phyloP scores from a whole-genome alignment of 1,140 invertebrate genomes.

The Papilio machaon region DNA sequence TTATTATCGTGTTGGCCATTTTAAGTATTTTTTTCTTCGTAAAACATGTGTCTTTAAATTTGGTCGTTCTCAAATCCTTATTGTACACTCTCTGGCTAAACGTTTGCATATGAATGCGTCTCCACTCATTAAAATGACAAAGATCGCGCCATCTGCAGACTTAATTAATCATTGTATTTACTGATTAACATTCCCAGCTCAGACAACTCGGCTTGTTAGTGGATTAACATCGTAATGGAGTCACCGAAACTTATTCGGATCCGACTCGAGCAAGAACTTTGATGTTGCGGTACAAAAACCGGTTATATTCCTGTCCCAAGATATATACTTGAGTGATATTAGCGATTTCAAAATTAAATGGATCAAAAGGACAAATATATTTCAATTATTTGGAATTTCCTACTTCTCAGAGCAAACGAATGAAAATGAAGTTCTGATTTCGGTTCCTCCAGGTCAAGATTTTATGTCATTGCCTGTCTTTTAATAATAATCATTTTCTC shows the following conservation, averaged over 20 bases:
- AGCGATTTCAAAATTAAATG: not conserved
- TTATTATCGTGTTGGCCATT: not conserved
- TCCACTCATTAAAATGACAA: conserved; percentile 70
- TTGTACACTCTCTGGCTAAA: conserved; percentile 42
- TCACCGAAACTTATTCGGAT: conserved; percentile 55
- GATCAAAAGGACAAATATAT: not conserved
- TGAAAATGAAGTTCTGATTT: no score
- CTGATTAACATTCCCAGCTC: conserved; percentile 68
- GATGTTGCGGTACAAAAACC: conserved; percentile 31
- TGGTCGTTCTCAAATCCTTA: not conserved
- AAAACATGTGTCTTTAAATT: not conserved
- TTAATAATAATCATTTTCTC: not conserved
- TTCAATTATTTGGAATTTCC: not conserved
- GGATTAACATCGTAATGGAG: conserved; percentile 68
- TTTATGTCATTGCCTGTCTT: not conserved
- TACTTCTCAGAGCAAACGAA: no score
- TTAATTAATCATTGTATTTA: conserved; percentile 74
- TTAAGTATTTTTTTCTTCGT: not conserved
- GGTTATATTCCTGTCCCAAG: conserved; percentile 3
- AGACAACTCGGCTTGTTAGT: conserved; percentile 52
- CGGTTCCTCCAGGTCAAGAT: not conserved
- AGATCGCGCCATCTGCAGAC: conserved; percentile 61
- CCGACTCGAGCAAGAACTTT: conserved; percentile 32
- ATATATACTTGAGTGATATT: not conserved
- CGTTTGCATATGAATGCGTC: conserved; percentile 67